Conservation (phyloP, 1,140 invertebrate genomes). For the Saccostrea glomerata region DNA sequence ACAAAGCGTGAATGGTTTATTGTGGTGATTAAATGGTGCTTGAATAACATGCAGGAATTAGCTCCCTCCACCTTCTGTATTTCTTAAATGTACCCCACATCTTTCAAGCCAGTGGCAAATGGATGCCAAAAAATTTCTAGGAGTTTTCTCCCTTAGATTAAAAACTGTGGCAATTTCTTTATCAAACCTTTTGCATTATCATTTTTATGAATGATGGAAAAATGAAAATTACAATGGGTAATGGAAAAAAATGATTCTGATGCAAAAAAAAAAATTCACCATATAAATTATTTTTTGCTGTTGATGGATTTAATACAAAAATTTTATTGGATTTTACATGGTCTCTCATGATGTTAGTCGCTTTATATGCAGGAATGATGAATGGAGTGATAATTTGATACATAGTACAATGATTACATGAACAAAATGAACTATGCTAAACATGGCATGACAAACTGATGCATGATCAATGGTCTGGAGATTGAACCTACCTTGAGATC, state of each 20-base stretch:
- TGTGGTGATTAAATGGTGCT: neutral
- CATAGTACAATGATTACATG: conserved; percentile 15
- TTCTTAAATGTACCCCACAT: neutral
- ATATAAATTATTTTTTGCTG: no score
- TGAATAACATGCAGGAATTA: conserved; percentile 2
- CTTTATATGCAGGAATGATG: neutral
- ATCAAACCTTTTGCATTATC: neutral
- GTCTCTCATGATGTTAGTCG: neutral
- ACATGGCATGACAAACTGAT: conserved; percentile 9
- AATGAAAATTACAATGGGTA: neutral
- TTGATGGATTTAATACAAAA: neutral
- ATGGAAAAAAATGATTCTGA: neutral
- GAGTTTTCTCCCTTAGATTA: neutral
- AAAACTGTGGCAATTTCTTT: neutral
- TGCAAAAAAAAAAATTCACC: no score
- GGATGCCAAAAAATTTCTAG: neutral
- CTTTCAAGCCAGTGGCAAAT: neutral
- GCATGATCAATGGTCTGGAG: neutral
- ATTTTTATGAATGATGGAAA: neutral
- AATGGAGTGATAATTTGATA: conserved; percentile 1
- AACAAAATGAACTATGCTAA: conserved; percentile 35
- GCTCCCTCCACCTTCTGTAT: conserved; percentile 1
- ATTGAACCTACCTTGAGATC: conserved; percentile 26
- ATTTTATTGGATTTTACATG: neutral
- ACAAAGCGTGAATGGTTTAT: neutral